Evolutionary conservation across 1,140 invertebrate genomes (phyloP).

Genomic region (Orussus abietinus): DNA sequence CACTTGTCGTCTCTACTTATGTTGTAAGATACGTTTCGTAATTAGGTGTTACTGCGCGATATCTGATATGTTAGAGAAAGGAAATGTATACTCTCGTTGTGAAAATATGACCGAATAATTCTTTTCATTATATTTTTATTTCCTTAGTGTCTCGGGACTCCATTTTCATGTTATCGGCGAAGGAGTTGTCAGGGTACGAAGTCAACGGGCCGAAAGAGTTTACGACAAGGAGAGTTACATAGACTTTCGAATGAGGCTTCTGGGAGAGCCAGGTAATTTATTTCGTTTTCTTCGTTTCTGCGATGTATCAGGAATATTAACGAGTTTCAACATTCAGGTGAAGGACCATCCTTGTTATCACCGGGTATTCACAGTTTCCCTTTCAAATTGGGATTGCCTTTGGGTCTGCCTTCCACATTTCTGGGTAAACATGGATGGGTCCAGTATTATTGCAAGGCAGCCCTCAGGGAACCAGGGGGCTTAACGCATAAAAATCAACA

Average conservation of each 20-base stretch:
- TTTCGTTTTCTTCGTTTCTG: too few species aligned
- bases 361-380: slow-evolving; percentile 94
- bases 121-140: slow-evolving; percentile 11
- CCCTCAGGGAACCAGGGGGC: slow-evolving; percentile 82
- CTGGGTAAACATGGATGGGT: slow-evolving; percentile 93
- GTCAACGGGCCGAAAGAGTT: slow-evolving; percentile 74
- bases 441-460: slow-evolving; percentile 91
- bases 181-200: slow-evolving; percentile 79
- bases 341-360: slow-evolving; percentile 79
- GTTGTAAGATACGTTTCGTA: too few species aligned
- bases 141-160: slow-evolving; percentile 62
- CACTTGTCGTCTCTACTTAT: too few species aligned
- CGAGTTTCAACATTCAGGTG: slow-evolving; percentile 54
- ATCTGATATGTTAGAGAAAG: too few species aligned
- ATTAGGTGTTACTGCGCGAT: too few species aligned
- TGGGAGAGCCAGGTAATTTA: slow-evolving; percentile 79
- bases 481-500: slow-evolving; percentile 93
- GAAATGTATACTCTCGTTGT: too few species aligned
- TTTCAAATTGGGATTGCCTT: slow-evolving; percentile 85
- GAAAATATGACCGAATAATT: too few species aligned
- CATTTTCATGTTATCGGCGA: slow-evolving; percentile 94
- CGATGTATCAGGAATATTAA: neutral
- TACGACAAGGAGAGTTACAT: slow-evolving; percentile 94
- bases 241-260: slow-evolving; percentile 87
- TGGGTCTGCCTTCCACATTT: slow-evolving; percentile 89